Percentiles rank a stretch among this genome's conserved stretches.
phyloP scores from a whole-genome alignment of 2,888 invertebrate genomes.

The Heteropelma amictum region DNA sequence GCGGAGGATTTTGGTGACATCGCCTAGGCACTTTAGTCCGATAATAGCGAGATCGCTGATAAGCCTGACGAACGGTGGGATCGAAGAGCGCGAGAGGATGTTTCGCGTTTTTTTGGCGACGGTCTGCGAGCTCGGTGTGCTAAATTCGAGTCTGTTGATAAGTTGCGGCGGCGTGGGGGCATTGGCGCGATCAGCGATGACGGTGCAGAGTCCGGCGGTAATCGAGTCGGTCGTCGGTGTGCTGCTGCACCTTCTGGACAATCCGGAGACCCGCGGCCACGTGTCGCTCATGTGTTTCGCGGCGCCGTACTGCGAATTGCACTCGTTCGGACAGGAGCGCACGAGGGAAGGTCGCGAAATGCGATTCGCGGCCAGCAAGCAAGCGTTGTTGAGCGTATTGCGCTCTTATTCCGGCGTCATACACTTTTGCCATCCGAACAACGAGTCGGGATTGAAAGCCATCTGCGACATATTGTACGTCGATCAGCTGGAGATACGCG shows the following conservation, averaged over 20 bases:
- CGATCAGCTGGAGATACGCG: slow-evolving; percentile 93
- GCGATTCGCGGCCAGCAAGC: slow-evolving; percentile 90
- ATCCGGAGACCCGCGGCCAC: slow-evolving; percentile 89
- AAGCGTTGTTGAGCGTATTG: slow-evolving; percentile 90
- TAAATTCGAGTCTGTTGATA: slow-evolving; percentile 90
- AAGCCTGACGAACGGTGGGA: slow-evolving; percentile 88
- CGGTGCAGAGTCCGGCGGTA: slow-evolving; percentile 92
- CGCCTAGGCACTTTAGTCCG: slow-evolving; percentile 85
- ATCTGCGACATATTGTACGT: slow-evolving; percentile 90
- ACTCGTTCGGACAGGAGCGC: slow-evolving; percentile 76
- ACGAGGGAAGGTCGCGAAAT: slow-evolving; percentile 83
- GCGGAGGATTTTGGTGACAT: slow-evolving; percentile 83
- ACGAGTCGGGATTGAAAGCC: slow-evolving; percentile 87
- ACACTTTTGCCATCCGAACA: slow-evolving; percentile 90
- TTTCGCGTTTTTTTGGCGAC: slow-evolving; percentile 92
- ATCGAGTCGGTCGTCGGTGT: slow-evolving; percentile 94
- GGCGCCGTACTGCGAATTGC: slow-evolving; percentile 96
- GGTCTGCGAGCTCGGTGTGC: slow-evolving; percentile 91
- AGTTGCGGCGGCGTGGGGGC: slow-evolving; percentile 91
- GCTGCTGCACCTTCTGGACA: slow-evolving; percentile 90
- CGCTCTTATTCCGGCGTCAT: slow-evolving; percentile 95
- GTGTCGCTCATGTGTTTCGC: slow-evolving; percentile 92
- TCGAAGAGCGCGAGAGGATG: slow-evolving; percentile 90
- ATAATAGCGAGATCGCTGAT: slow-evolving; percentile 89
- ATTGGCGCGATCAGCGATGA: slow-evolving; percentile 88